Evolutionary conservation across 2,888 invertebrate genomes (phyloP).

Genomic region (Pristionchus exspectatus): DNA sequence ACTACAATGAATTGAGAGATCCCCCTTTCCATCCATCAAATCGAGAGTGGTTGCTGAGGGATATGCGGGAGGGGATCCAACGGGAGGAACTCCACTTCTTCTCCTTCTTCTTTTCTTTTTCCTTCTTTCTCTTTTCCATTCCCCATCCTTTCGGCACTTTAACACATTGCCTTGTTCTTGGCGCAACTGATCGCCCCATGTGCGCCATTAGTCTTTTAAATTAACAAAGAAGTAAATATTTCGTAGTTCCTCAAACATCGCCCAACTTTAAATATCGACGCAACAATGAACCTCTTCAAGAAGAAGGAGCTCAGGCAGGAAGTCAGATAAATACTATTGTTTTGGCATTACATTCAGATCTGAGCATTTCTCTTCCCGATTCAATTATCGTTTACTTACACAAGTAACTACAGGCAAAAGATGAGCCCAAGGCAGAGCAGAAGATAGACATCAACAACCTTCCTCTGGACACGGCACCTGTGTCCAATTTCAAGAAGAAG

Average conservation of each 20-base stretch:
- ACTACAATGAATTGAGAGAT: not conserved
- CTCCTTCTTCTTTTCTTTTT: not conserved
- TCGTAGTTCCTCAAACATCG: no score
- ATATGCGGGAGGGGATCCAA: not conserved
- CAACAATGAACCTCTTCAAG: not conserved
- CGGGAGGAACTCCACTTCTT: not conserved
- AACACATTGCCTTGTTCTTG: no score
- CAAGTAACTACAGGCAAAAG: no score
- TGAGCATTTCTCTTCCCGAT: not conserved
- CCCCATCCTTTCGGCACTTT: not conserved
- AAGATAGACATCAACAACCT: conserved; percentile 17
- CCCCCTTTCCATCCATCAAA: not conserved
- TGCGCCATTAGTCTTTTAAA: no score
- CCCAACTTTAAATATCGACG: no score
- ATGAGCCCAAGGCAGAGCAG: not conserved
- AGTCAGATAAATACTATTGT: not conserved
- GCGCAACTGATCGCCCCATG: no score
- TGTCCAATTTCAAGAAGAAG: conserved; percentile 48
- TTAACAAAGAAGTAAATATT: no score
- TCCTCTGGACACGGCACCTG: conserved; percentile 32
- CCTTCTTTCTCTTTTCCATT: not conserved
- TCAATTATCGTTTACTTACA: no score
- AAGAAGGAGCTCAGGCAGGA: not conserved
- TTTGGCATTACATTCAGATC: not conserved
- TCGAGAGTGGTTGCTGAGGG: not conserved